Evolutionary conservation across 1,140 invertebrate species (phyloP).

Genomic region (Lordiphosa stackelbergi): DNA sequence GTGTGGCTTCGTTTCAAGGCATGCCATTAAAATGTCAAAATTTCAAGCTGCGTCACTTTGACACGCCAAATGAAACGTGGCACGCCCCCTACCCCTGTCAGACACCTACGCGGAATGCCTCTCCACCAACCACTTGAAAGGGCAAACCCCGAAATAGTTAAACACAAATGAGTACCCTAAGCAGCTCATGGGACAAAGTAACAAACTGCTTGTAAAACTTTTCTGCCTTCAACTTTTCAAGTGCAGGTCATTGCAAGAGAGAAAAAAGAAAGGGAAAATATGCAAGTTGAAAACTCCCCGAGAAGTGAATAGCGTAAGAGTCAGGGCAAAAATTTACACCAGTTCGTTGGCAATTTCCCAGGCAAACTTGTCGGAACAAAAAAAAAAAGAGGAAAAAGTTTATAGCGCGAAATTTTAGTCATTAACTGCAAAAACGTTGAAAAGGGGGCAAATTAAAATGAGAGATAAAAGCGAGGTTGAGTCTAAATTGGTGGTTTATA

Average conservation of each 20-base stretch:
- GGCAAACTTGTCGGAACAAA: constrained; percentile 18
- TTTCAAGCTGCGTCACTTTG: constrained; percentile 55
- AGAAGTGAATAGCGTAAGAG: constrained; percentile 6
- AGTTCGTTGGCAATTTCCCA: constrained; percentile 32
- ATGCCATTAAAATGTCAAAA: constrained; percentile 63
- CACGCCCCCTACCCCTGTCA: constrained; percentile 41
- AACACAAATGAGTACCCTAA: constrained; percentile 40
- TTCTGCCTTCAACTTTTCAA: constrained; percentile 11
- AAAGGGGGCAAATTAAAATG: too few species aligned
- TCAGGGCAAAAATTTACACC: constrained; percentile 20
- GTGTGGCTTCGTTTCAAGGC: constrained; percentile 24
- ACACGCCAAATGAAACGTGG: constrained; percentile 61
- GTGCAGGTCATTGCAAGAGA: constrained; percentile 20
- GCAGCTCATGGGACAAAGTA: constrained; percentile 14
- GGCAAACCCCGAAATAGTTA: constrained; percentile 31
- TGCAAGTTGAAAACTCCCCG: not conserved
- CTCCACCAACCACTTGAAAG: not conserved
- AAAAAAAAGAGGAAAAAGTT: too few species aligned
- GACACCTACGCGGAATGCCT: constrained; percentile 14
- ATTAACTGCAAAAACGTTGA: too few species aligned
- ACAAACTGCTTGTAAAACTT: constrained; percentile 16
- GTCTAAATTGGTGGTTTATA: too few species aligned
- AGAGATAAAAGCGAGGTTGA: too few species aligned
- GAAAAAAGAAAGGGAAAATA: not conserved
- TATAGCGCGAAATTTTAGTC: too few species aligned